phyloP scores from a whole-genome alignment of 2,113 vertebrate genomes.

The Chlorocebus sabaeus region DNA sequence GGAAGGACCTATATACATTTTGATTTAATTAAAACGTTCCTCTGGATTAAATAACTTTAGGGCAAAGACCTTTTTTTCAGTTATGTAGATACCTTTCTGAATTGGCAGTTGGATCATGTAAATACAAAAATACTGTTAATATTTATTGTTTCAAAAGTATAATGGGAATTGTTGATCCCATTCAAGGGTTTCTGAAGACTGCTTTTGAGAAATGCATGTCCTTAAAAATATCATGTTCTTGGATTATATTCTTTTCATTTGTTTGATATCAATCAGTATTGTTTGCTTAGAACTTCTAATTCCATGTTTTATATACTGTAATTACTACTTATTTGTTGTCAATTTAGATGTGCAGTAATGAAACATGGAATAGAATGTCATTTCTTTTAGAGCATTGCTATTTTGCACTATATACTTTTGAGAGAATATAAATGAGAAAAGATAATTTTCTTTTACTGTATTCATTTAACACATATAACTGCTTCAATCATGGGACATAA shows the following conservation, averaged over 20 bases:
- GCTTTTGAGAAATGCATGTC: neutral
- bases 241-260: neutral
- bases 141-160: neutral
- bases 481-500: neutral
- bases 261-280: neutral
- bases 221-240: neutral
- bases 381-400: slow-evolving; percentile 11
- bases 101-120: neutral
- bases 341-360: neutral
- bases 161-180: neutral
- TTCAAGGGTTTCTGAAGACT: neutral
- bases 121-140: neutral
- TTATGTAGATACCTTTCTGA: neutral
- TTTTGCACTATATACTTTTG: neutral
- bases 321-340: neutral
- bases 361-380: neutral
- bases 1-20: neutral
- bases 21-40: neutral
- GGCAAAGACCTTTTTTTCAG: neutral
- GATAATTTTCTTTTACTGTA: neutral
- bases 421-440: neutral
- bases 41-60: neutral
- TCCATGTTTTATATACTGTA: neutral
- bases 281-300: neutral
- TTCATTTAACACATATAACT: neutral